Conservation (phyloP, 1,140 invertebrate genomes). For the Nylanderia fulva region DNA sequence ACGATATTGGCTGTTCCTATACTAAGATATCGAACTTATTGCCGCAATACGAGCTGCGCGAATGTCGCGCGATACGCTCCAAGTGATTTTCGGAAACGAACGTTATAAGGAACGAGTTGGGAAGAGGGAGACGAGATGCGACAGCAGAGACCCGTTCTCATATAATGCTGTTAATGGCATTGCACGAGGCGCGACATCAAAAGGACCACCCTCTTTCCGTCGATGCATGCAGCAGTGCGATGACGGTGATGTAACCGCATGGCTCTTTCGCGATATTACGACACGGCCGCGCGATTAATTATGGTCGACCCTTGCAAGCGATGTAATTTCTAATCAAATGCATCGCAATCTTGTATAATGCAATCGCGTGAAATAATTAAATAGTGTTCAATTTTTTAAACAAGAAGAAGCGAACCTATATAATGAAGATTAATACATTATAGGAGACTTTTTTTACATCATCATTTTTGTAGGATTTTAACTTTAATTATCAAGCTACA, state of each 20-base stretch:
- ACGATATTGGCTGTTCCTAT: not conserved
- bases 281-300: conserved; percentile 73
- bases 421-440: not conserved
- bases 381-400: conserved; percentile 12
- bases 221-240: conserved; percentile 71
- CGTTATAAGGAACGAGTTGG: conserved; percentile 4
- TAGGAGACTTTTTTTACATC: not conserved
- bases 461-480: not conserved
- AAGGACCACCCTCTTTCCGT: conserved; percentile 75
- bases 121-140: not conserved
- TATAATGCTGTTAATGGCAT: conserved; percentile 75
- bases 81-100: conserved; percentile 17
- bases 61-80: not conserved
- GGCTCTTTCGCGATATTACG: conserved; percentile 73
- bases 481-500: not conserved
- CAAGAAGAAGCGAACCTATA: too few relatives aligned
- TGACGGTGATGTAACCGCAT: conserved; percentile 72
- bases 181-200: conserved; percentile 74
- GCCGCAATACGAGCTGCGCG: not conserved
- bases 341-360: conserved; percentile 55
- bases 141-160: conserved; percentile 8
- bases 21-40: conserved; percentile 3
- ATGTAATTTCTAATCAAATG: conserved; percentile 64
- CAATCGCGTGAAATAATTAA: conserved; percentile 55
- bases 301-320: conserved; percentile 56